Evolutionary conservation across 2,113 vertebrate genomes (phyloP).

Genomic region (Sturnus vulgaris): DNA sequence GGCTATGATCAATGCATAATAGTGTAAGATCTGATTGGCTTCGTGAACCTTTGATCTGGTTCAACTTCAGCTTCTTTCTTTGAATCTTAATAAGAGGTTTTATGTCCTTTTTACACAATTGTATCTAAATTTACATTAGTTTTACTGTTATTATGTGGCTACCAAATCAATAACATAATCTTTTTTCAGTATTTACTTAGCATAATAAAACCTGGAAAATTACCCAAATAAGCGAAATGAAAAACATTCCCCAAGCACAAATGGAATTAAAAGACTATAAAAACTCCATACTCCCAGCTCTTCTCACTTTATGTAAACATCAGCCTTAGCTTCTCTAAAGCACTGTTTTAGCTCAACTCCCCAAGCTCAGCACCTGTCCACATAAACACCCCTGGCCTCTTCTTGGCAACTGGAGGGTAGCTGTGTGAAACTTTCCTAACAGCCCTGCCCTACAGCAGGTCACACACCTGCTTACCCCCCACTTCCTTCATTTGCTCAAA

Average conservation of each 20-base stretch:
- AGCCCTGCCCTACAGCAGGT: neutral
- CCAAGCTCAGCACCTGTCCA: neutral
- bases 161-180: neutral
- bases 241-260: neutral
- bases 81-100: constrained; percentile 2
- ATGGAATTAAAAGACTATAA: neutral
- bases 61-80: neutral
- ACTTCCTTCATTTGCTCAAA: neutral
- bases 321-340: neutral
- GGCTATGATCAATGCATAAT: neutral
- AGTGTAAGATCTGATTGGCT: neutral
- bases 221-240: neutral
- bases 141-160: neutral
- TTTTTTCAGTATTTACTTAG: constrained; percentile 11
- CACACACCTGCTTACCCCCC: neutral
- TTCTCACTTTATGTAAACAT: neutral
- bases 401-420: neutral
- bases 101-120: neutral
- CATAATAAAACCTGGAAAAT: constrained; percentile 5
- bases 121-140: neutral
- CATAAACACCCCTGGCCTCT: neutral
- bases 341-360: neutral
- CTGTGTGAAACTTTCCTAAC: neutral
- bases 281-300: neutral
- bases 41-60: neutral